Percentiles rank a stretch among this genome's conserved stretches.
phyloP scores from a whole-genome alignment of 1,140 invertebrate genomes.

The Pogonognathellus flavescens region DNA sequence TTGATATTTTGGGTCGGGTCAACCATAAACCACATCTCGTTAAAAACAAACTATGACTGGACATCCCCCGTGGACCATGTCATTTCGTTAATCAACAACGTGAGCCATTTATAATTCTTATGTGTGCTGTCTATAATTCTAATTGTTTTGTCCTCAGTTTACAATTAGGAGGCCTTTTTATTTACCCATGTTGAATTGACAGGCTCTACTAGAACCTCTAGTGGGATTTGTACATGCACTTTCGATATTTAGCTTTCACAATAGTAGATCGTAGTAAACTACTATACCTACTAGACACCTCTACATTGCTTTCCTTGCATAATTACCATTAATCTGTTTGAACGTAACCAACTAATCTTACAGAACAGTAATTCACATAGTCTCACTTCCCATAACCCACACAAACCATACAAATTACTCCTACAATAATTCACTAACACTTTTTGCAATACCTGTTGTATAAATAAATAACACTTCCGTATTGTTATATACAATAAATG shows the following conservation, averaged over 20 bases:
- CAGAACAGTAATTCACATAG: not conserved
- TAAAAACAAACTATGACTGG: slow-evolving; percentile 47
- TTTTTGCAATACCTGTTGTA: too few relatives aligned
- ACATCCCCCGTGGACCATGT: slow-evolving; percentile 42
- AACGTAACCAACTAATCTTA: not conserved
- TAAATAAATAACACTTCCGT: too few relatives aligned
- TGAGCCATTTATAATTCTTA: slow-evolving; percentile 47
- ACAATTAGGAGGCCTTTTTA: slow-evolving; percentile 3
- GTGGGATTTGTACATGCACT: slow-evolving; percentile 36
- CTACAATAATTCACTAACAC: too few relatives aligned
- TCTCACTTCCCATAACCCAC: too few relatives aligned
- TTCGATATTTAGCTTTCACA: slow-evolving; percentile 44
- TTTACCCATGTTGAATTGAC: not conserved
- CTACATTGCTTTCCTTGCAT: slow-evolving; percentile 36
- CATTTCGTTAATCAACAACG: slow-evolving; percentile 33
- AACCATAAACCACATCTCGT: slow-evolving; percentile 37
- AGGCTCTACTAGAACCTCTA: slow-evolving; percentile 3
- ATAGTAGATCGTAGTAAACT: slow-evolving; percentile 16
- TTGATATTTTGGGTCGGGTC: slow-evolving; percentile 49
- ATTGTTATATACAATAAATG: not conserved
- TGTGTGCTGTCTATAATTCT: slow-evolving; percentile 36
- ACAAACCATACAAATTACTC: too few relatives aligned
- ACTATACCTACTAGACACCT: slow-evolving; percentile 25
- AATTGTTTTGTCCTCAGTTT: not conserved
- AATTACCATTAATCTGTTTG: not conserved